Conservation (phyloP, 2,797 vertebrate species). For the Xenops minutus region DNA sequence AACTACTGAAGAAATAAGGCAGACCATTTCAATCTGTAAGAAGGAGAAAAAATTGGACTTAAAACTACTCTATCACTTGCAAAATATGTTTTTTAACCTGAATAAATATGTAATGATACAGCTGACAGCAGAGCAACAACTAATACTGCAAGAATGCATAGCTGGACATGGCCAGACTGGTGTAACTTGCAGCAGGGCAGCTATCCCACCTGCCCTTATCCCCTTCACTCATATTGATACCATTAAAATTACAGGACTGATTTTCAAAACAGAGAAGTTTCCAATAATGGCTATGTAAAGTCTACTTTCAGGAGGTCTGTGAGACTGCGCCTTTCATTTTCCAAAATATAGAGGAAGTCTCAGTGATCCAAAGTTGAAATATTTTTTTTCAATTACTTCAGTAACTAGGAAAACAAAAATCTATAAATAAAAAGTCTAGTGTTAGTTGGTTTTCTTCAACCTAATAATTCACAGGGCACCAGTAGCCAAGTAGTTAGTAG, state of each 20-base stretch:
- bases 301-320: background rate
- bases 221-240: background rate
- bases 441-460: background rate
- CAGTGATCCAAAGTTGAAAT: background rate
- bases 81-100: background rate
- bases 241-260: background rate
- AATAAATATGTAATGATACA: background rate
- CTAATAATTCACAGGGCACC: background rate
- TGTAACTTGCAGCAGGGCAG: background rate
- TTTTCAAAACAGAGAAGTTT: background rate
- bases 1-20: background rate
- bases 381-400: background rate
- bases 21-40: background rate
- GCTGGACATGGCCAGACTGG: background rate
- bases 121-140: background rate
- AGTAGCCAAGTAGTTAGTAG: background rate
- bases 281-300: background rate
- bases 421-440: background rate
- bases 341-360: background rate
- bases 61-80: background rate
- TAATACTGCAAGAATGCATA: background rate
- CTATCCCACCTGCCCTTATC: background rate
- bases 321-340: background rate
- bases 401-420: background rate
- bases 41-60: background rate